Base-by-base conservation (phyloP, 1,140 invertebrate genomes). In the Papilio aristodemus region DNA sequence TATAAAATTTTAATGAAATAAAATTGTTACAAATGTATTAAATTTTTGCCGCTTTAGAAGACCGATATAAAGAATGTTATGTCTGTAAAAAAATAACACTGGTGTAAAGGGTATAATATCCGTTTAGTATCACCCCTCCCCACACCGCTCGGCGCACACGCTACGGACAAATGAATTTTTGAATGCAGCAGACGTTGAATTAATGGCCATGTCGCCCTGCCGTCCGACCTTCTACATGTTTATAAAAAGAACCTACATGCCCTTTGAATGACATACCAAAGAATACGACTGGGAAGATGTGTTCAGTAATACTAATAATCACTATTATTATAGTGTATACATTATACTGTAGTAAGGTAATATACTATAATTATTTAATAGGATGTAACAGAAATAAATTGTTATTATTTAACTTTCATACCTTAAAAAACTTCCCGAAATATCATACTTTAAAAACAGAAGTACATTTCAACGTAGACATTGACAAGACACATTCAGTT, bases 211-310 rank as follows among this genome's bases (percentile, higher is more conserved):
- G 27, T 43, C 13, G 39, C 39, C 13, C 39, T 27, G 27, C 54
- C 38, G 39, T 25, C 38, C 39, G 62, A 64, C 62, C 62, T 64
- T 64, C 9, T 64, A 39, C 9, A 41, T 43, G 39, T 64, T 64
- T 43, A 43, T 25, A 64, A 27, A 64, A 43, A 43, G 22, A 41
- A 64, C 8, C 10, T 22, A 22, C 19, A 54, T 22, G 19, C 8
- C 10, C 10, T 54, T 4, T 22, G 10, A 54, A 54, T 22, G 6
- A 54, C 17, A 54, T 54, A 22, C 19, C 9, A 19, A 7, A 10
- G 17, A 3, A 10, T 22, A 46, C 17, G 8, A 43, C 1, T 5
- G 6, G 1, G 14, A 19, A n/a, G n/a, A n/a, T n/a, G n/a, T 46
- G n/a, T 19, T 19, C 17, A 50, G 0, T 10, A 22, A 19, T 50